Evolutionary conservation across 2,888 invertebrate species (phyloP).

Genomic region (Pseudococcus longispinus): DNA sequence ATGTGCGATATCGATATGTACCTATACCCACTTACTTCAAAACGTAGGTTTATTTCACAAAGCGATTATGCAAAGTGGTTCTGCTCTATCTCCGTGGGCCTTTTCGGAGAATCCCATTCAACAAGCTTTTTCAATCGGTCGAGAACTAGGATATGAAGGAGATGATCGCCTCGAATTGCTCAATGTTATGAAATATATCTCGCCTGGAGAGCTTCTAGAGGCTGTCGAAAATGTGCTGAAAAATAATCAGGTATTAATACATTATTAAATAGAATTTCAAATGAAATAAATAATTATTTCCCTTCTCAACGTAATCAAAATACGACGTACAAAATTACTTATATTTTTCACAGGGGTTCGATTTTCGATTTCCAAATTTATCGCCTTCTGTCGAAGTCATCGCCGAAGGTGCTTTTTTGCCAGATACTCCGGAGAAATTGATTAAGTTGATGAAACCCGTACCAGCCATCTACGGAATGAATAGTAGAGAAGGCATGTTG

Average conservation of each 20-base stretch:
- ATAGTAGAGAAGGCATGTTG: neutral
- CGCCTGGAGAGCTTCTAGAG: neutral
- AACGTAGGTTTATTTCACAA: conserved; percentile 1
- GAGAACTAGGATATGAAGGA: neutral
- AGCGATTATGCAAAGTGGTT: conserved; percentile 15
- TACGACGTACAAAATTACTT: neutral
- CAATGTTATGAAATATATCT: neutral
- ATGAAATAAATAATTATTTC: no score
- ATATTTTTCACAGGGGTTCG: neutral
- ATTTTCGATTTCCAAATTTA: neutral
- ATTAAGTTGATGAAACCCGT: neutral
- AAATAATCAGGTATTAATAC: neutral
- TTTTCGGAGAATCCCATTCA: neutral
- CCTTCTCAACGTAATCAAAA: no score
- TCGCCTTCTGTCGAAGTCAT: neutral
- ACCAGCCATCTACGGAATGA: neutral
- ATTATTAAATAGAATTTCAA: no score
- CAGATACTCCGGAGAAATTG: neutral
- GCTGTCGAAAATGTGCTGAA: neutral
- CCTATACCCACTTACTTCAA: no score
- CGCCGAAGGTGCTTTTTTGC: neutral
- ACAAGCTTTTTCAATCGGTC: neutral
- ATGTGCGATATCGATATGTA: no score
- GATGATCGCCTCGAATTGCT: neutral
- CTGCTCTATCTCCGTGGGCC: neutral